Base-by-base conservation (phyloP, 2,113 vertebrate species). In the Saguinus midas region DNA sequence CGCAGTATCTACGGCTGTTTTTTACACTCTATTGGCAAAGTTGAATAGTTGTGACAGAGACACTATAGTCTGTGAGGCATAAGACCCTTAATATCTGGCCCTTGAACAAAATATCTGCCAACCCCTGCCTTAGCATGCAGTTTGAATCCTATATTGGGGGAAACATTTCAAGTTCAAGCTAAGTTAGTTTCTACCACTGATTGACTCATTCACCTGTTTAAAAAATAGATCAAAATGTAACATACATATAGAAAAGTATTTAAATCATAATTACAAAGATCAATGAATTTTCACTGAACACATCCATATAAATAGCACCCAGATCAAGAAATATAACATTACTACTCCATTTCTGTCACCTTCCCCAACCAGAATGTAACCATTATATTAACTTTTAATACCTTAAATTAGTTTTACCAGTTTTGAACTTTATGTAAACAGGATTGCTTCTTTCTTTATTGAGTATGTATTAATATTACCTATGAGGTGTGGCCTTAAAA, bases 111-210 rank as follows among this genome's bases (percentile, higher is more conserved):
- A 17, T 61, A 81, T 82, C 45, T 90, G 64, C 76, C 52, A n/a
- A 20, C 17, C 7, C 29, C 13, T 92, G n/a, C 43, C 35, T 95
- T 93, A 85, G 57, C 57, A 92, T 87, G 72, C 66, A 58, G 20
- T 96, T 87, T 79, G 43, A 58, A 40, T 76, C 66, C 17, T 87
- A 50, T 27, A 58, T 0, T 35, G 23, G 12, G 12, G 23, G 61
- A 92, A 96, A 23, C 7, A 73, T 78, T 96, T 91, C 40, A 95
- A 40, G 45, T 86, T 58, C 73, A 95, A 83, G 79, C 37, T 50
- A n/a, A 85, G 57, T 57, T 94, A 23, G 68, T 14, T 91, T 95
- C 43, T 82, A 52, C n/a, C 21, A 40, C 16, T 79, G 35, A 48
- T 21, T 80, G 23, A 66, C 61, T 84, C 10, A 48, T 43, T 87